Evolutionary conservation across 2,797 vertebrate species (phyloP).

Genomic region (Artibeus lituratus): DNA sequence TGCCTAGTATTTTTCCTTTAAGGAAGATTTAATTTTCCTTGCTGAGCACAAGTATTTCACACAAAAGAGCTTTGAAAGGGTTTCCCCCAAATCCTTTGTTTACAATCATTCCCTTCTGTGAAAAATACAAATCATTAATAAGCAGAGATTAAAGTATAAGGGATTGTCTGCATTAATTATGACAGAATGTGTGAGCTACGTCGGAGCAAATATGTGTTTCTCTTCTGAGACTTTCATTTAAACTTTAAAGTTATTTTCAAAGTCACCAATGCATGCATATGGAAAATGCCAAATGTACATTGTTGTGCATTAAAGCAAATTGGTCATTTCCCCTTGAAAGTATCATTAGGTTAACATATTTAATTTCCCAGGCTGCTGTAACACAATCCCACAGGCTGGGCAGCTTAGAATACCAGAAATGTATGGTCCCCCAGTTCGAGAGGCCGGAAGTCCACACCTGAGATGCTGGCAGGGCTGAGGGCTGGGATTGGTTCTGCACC

Average conservation of each 20-base stretch:
- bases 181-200: not conserved
- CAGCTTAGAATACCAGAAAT: not conserved
- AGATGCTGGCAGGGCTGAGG: not conserved
- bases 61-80: not conserved
- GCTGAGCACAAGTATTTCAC: not conserved
- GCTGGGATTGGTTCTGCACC: too few relatives aligned
- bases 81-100: not conserved
- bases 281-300: not conserved
- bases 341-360: not conserved
- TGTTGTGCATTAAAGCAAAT: not conserved
- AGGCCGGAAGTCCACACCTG: not conserved
- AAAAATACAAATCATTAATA: not conserved
- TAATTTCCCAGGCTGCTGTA: not conserved
- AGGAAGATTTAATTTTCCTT: not conserved
- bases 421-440: not conserved
- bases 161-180: not conserved
- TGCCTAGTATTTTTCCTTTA: constrained; percentile 64
- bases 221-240: not conserved
- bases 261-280: not conserved
- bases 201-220: not conserved
- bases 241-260: not conserved
- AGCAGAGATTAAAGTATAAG: not conserved
- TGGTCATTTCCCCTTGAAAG: not conserved
- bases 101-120: not conserved
- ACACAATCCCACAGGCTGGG: not conserved